These are phyloP conservation scores for Bombycilla garrulus DNA, from an alignment of 2,113 vertebrate genomes.

Conservation along the genomic window DNA sequence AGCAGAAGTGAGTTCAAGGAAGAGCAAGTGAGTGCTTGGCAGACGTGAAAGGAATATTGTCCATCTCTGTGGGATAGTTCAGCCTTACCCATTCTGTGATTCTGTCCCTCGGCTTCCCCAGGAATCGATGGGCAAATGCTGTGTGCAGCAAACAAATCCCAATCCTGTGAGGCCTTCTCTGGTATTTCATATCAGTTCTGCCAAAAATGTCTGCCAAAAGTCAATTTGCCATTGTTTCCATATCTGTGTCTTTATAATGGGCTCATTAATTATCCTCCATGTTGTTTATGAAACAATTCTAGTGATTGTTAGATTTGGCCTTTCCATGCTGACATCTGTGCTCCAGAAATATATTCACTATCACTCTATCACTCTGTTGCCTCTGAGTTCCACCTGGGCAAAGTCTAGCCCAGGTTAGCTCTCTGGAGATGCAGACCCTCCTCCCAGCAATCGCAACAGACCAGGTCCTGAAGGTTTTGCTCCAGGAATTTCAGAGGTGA, in stretches of 20 bases:
- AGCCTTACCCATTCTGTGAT: background rate
- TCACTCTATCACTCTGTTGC: background rate
- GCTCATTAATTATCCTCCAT: background rate
- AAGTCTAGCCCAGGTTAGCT: background rate
- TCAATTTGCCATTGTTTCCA: background rate
- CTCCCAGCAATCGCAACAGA: background rate
- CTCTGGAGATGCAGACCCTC: background rate
- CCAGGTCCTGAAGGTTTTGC: background rate
- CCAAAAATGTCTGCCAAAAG: constrained; percentile 12
- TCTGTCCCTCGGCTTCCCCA: background rate
- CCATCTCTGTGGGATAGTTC: background rate
- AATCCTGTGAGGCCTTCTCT: background rate
- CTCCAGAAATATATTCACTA: background rate
- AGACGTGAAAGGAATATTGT: background rate
- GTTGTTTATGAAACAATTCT: background rate
- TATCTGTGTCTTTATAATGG: background rate
- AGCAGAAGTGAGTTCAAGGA: background rate
- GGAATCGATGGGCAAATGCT: accelerated
- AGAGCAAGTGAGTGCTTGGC: background rate
- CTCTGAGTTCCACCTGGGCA: background rate
- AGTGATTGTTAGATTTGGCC: background rate
- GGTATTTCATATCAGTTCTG: background rate
- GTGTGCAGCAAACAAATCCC: background rate
- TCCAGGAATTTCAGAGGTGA: background rate
- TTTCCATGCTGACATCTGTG: background rate